Conservation (phyloP, 2,113 vertebrate genomes). For the Alethe diademata region DNA sequence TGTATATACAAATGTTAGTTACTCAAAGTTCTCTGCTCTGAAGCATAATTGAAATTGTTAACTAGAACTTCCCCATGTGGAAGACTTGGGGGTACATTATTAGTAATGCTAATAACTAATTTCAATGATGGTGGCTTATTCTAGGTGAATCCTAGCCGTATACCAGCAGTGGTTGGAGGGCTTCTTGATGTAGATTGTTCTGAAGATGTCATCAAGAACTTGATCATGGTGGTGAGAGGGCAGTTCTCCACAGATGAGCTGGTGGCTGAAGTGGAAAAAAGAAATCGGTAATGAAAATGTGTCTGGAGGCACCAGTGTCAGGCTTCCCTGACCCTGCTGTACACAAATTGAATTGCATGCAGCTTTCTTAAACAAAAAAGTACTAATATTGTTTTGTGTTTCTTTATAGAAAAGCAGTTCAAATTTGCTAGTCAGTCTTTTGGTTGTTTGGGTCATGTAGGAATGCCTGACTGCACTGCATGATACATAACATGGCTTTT, state of each 20-base stretch:
- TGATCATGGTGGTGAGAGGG: constrained; percentile 90
- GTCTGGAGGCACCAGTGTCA: not conserved
- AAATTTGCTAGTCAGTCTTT: not conserved
- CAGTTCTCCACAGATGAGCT: constrained; percentile 93
- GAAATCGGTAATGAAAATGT: constrained; percentile 80
- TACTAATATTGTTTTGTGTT: not conserved
- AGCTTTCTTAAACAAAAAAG: not conserved
- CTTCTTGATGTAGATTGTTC: constrained; percentile 92
- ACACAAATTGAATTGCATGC: not conserved
- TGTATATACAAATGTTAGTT: not conserved
- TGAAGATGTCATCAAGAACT: constrained; percentile 92
- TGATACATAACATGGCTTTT: not conserved
- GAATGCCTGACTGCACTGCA: not conserved
- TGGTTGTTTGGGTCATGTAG: not conserved
- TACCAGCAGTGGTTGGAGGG: constrained; percentile 90
- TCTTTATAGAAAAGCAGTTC: not conserved
- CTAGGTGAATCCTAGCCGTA: constrained; percentile 91
- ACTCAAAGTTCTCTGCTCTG: not conserved
- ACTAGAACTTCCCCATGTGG: not conserved
- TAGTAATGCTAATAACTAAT: not conserved
- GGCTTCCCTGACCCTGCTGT: not conserved
- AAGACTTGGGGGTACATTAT: not conserved
- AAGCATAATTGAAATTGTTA: not conserved
- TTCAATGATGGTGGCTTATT: not conserved
- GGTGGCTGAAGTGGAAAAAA: constrained; percentile 92